These are phyloP conservation scores for Patagioenas fasciata DNA, from an alignment of 2,113 vertebrate species.

Conservation along the genomic window DNA sequence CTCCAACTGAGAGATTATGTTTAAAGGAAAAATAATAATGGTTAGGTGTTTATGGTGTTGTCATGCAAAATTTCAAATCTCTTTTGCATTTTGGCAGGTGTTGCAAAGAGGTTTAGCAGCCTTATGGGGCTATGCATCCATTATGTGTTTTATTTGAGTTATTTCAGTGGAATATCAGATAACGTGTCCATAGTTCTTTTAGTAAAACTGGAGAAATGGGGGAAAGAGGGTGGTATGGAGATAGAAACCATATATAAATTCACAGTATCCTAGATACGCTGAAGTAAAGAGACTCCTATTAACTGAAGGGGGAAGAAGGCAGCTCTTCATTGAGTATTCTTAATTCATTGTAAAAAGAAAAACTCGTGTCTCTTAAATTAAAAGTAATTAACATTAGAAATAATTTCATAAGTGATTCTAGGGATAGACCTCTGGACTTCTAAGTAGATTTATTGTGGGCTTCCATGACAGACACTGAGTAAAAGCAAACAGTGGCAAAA, in stretches of 20 bases:
- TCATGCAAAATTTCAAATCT: background rate
- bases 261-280: background rate
- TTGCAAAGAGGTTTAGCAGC: background rate
- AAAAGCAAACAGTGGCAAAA: background rate
- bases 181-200: background rate
- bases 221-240: background rate
- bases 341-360: background rate
- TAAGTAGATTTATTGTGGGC: background rate
- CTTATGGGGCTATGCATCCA: background rate
- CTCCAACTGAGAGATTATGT: background rate
- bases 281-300: background rate
- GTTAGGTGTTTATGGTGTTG: background rate
- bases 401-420: background rate
- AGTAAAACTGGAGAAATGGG: background rate
- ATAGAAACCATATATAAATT: background rate
- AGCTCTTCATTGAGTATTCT: background rate
- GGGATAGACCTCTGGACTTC: background rate
- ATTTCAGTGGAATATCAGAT: background rate
- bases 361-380: background rate
- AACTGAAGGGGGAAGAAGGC: background rate
- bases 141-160: conserved; percentile 19
- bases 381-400: background rate
- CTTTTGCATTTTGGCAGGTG: background rate
- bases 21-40: background rate
- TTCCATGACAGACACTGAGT: background rate